Percentiles rank a stretch among this genome's conserved stretches.
phyloP scores from a whole-genome alignment of 2,797 vertebrate species.

The Amniataba percoides region DNA sequence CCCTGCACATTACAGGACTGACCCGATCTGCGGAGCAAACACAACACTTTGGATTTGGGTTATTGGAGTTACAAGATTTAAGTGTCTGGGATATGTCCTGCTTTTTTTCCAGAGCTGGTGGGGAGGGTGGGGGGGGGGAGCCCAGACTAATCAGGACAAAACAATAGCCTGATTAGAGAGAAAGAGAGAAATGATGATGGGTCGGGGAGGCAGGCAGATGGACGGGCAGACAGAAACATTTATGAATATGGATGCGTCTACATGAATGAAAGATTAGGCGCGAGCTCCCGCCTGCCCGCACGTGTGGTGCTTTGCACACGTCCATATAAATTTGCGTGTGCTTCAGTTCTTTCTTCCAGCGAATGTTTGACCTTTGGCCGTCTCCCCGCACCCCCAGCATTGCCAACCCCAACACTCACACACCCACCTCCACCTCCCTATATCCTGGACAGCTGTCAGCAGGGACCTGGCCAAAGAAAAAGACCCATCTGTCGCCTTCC shows the following conservation, averaged over 20 bases:
- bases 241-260: conserved; percentile 75
- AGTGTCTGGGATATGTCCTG: conserved; percentile 34
- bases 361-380: conserved; percentile 76
- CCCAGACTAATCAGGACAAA: conserved; percentile 46
- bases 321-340: conserved; percentile 51
- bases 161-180: conserved; percentile 61
- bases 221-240: conserved; percentile 52
- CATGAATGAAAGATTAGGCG: conserved; percentile 51
- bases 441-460: conserved; percentile 82
- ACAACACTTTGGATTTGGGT: conserved; percentile 28
- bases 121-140: conserved; percentile 12
- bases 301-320: conserved; percentile 52
- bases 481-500: conserved; percentile 85
- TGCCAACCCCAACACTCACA: background rate
- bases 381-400: conserved; percentile 30
- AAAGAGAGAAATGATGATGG: conserved; percentile 30
- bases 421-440: conserved; percentile 50
- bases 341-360: conserved; percentile 56
- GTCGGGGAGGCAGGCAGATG: conserved; percentile 71
- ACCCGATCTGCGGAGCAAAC: conserved; percentile 32
- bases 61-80: conserved; percentile 27
- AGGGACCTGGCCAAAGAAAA: conserved; percentile 77
- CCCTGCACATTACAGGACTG: conserved; percentile 52
- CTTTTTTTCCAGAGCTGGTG: conserved; percentile 23
- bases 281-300: conserved; percentile 38